phyloP scores from a whole-genome alignment of 2,113 vertebrate genomes.

The Halcyon senegalensis region DNA sequence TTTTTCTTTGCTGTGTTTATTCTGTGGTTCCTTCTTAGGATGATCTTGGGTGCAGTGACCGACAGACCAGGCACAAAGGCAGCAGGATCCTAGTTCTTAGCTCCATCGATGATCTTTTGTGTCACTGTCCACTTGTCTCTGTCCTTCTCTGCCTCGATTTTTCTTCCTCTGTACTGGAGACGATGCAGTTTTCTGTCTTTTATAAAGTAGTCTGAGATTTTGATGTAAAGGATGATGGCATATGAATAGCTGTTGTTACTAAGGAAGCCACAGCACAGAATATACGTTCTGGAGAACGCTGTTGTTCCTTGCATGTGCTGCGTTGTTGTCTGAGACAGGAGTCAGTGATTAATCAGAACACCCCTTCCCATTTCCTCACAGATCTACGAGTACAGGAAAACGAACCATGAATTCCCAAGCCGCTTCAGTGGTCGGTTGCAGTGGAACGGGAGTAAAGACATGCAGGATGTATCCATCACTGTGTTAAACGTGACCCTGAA shows the following conservation, averaged over 20 bases:
- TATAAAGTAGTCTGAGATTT: not conserved
- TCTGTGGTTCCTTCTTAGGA: not conserved
- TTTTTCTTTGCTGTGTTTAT: not conserved
- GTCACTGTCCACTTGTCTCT: not conserved
- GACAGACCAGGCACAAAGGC: not conserved
- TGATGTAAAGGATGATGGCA: not conserved
- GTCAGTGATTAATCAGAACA: not conserved
- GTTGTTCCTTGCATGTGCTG: rapidly evolving
- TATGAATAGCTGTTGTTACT: not conserved
- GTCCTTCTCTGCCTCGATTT: not conserved
- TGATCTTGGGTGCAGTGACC: not conserved
- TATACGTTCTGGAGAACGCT: not conserved
- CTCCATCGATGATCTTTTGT: not conserved
- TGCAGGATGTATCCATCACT: conserved; percentile 92
- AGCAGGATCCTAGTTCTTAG: not conserved
- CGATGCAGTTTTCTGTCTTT: not conserved
- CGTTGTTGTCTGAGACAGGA: rapidly evolving
- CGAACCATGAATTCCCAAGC: conserved; percentile 63
- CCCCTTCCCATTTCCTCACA: not conserved
- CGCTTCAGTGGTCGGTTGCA: conserved; percentile 83
- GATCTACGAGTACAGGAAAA: conserved; percentile 83
- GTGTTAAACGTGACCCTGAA: conserved; percentile 85
- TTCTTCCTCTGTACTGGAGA: not conserved
- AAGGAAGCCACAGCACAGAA: not conserved
- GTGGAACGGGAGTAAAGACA: conserved; percentile 92